Conservation (phyloP, 2,113 vertebrate genomes). For the Lepisosteus oculatus region DNA sequence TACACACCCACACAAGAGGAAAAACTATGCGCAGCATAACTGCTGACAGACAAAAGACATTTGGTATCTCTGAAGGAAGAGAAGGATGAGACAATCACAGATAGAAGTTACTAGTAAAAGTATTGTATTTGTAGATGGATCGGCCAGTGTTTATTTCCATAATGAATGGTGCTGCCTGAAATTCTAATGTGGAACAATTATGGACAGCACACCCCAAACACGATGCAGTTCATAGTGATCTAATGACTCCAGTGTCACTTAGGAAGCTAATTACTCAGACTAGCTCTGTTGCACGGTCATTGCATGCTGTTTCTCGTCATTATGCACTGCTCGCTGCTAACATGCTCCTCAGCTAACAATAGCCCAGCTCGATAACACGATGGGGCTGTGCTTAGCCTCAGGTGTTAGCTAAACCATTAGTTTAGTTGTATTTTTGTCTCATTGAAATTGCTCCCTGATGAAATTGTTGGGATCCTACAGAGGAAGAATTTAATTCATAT, state of each 20-base stretch:
- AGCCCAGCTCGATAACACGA: neutral
- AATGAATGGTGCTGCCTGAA: no score
- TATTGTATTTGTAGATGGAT: no score
- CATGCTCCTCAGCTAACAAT: neutral
- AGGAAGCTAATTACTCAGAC: neutral
- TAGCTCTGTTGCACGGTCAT: neutral
- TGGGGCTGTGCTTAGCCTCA: slow-evolving; percentile 34
- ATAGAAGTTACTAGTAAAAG: no score
- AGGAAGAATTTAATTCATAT: slow-evolving; percentile 55
- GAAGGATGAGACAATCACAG: no score
- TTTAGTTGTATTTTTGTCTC: slow-evolving; percentile 44
- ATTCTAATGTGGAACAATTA: neutral
- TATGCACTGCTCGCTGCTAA: neutral
- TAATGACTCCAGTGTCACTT: slow-evolving; percentile 1
- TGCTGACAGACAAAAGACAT: no score
- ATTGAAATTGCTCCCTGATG: slow-evolving; percentile 47
- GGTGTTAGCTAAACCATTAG: slow-evolving; percentile 46
- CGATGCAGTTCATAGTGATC: neutral
- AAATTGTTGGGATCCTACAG: slow-evolving; percentile 39
- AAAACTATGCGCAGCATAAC: no score
- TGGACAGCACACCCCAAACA: neutral
- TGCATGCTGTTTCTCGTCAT: neutral
- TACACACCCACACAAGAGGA: no score
- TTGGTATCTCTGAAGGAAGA: no score
- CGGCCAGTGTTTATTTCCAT: no score